Conservation (phyloP, 2,888 invertebrate species). For the Leptarthrus brevirostris region DNA sequence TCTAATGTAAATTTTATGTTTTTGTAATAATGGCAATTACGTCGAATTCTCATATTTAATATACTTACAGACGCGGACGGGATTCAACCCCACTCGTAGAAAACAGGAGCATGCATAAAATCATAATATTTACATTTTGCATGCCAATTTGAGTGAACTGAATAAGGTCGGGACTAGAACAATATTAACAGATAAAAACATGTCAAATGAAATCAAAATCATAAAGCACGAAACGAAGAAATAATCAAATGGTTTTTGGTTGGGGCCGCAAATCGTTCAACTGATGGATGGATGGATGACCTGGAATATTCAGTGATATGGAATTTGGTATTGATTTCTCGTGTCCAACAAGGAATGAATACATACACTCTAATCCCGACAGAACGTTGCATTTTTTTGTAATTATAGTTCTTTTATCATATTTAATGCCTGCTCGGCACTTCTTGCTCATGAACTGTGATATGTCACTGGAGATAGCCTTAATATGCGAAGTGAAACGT, state of each 20-base stretch:
- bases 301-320: neutral
- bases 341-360: too few relatives aligned
- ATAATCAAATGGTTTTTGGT: neutral
- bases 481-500: conserved; percentile 1
- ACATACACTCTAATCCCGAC: too few relatives aligned
- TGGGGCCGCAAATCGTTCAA: neutral
- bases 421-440: conserved; percentile 25
- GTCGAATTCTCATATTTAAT: too few relatives aligned
- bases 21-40: neutral
- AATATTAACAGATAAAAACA: neutral
- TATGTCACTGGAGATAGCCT: conserved; percentile 31
- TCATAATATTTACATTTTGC: conserved; percentile 10
- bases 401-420: conserved; percentile 33
- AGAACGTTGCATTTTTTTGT: too few relatives aligned
- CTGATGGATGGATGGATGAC: conserved; percentile 20
- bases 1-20: conserved; percentile 12
- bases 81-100: neutral
- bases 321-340: conserved; percentile 28
- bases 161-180: too few relatives aligned
- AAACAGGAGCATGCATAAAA: conserved; percentile 18
- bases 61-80: neutral
- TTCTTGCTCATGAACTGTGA: neutral
- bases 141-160: conserved; percentile 14
- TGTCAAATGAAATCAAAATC: neutral
- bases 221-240: neutral